These are phyloP conservation scores for Astatoreochromis straeleni DNA, from an alignment of 2,113 vertebrate species.

Conservation along the genomic window DNA sequence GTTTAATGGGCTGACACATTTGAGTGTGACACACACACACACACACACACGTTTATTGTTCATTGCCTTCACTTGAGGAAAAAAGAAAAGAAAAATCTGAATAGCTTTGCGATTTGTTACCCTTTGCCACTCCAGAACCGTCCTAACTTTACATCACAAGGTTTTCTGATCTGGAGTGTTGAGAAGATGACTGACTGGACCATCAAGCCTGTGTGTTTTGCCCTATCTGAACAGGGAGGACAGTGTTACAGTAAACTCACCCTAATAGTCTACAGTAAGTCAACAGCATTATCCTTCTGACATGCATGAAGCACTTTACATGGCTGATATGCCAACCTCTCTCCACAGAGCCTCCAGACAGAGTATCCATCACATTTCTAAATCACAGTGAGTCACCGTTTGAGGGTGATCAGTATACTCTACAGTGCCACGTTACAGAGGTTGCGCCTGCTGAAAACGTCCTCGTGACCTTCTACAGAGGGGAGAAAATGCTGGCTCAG, in stretches of 20 bases:
- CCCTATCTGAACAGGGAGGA: background rate
- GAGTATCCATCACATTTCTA: constrained; percentile 32
- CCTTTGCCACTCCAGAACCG: background rate
- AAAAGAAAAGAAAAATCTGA: background rate
- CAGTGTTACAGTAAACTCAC: background rate
- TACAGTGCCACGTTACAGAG: constrained; percentile 50
- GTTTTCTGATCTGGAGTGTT: constrained; percentile 30
- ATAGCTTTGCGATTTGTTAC: background rate
- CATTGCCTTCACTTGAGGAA: background rate
- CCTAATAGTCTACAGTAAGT: constrained; percentile 55
- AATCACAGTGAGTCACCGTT: constrained; percentile 27
- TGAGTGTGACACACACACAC: background rate
- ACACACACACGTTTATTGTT: too few species aligned
- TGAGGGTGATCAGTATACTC: background rate
- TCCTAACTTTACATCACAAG: fast-evolving
- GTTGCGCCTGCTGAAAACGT: constrained; percentile 53
- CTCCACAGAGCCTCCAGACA: constrained; percentile 54
- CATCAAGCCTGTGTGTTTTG: constrained; percentile 11
- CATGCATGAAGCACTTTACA: background rate
- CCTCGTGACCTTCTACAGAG: constrained; percentile 43
- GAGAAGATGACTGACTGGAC: constrained; percentile 34
- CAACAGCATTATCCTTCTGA: background rate
- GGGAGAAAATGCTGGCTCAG: background rate
- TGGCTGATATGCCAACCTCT: background rate
- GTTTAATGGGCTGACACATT: background rate